These are phyloP conservation scores for Pomatostomus ruficeps DNA, from an alignment of 2,113 vertebrate species.

Conservation along the genomic window DNA sequence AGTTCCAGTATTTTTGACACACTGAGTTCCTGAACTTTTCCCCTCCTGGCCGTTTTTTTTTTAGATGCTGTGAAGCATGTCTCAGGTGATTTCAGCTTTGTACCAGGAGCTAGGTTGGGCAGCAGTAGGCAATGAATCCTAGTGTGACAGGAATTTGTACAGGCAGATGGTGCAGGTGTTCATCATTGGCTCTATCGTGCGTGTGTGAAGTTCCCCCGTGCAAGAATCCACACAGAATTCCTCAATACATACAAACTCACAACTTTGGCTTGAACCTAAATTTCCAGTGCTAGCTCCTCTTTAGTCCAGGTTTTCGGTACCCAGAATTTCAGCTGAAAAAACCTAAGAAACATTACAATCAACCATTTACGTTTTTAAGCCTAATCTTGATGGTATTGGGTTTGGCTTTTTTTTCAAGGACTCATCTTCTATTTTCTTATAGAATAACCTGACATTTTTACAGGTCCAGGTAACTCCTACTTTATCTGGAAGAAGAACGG, in stretches of 20 bases:
- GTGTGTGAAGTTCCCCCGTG: not conserved
- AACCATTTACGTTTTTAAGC: not conserved
- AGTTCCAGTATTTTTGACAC: not conserved
- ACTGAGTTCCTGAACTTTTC: not conserved
- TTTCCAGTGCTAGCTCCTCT: not conserved
- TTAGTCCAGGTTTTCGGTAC: not conserved
- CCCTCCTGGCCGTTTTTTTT: not conserved
- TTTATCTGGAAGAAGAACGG: conserved; percentile 87
- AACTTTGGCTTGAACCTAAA: not conserved
- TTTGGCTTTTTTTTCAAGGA: not conserved
- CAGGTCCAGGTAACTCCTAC: conserved; percentile 80
- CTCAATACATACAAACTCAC: not conserved
- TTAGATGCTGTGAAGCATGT: not conserved
- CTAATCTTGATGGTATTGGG: not conserved
- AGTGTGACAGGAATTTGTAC: fast-evolving
- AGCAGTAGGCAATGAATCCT: not conserved
- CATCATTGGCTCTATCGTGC: fast-evolving
- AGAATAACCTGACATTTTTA: not conserved
- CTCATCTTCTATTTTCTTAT: not conserved
- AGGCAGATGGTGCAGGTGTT: not conserved
- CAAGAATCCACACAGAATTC: not conserved
- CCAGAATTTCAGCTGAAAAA: not conserved
- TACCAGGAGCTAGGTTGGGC: not conserved
- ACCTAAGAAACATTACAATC: not conserved
- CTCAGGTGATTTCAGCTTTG: not conserved